Percentiles rank a stretch among this genome's conserved stretches.
phyloP scores from a whole-genome alignment of 2,888 invertebrate species.

The Latheticus oryzae region DNA sequence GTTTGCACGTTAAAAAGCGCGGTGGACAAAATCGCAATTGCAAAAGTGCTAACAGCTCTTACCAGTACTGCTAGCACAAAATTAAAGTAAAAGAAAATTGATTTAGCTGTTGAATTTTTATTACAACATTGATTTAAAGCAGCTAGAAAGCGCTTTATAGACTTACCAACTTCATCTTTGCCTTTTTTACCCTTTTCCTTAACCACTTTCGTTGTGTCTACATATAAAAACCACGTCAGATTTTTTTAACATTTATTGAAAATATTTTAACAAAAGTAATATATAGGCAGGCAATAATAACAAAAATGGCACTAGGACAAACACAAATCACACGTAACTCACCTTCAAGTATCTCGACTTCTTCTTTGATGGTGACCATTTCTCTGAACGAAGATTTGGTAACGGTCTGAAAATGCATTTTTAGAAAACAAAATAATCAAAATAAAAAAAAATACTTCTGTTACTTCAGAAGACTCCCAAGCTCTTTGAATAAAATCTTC shows the following conservation, averaged over 20 bases:
- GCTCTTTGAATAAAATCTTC: conserved; percentile 85
- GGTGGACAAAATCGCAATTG: neutral
- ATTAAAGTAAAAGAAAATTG: conserved; percentile 19
- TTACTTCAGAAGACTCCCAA: conserved; percentile 81
- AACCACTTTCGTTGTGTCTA: conserved; percentile 57
- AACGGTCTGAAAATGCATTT: conserved; percentile 60
- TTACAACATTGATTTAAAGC: conserved; percentile 19
- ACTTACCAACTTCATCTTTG: conserved; percentile 60
- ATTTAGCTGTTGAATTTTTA: too few relatives aligned
- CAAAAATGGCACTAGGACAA: conserved; percentile 47
- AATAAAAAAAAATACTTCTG: conserved; percentile 67
- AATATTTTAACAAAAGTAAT: conserved; percentile 36
- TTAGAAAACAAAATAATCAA: neutral
- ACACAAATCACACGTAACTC: conserved; percentile 50
- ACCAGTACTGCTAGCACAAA: conserved; percentile 24
- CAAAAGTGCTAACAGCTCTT: conserved; percentile 25
- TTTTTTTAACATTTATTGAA: conserved; percentile 36
- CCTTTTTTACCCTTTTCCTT: conserved; percentile 58
- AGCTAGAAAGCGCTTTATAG: conserved; percentile 11
- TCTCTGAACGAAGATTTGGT: conserved; percentile 62
- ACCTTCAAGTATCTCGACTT: conserved; percentile 67
- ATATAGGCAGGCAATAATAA: conserved; percentile 49
- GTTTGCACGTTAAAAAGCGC: conserved; percentile 31
- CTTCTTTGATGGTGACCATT: conserved; percentile 64
- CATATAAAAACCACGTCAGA: conserved; percentile 42